Conservation (phyloP, 2,797 vertebrate species). For the Hapalemur alaotrensis region DNA sequence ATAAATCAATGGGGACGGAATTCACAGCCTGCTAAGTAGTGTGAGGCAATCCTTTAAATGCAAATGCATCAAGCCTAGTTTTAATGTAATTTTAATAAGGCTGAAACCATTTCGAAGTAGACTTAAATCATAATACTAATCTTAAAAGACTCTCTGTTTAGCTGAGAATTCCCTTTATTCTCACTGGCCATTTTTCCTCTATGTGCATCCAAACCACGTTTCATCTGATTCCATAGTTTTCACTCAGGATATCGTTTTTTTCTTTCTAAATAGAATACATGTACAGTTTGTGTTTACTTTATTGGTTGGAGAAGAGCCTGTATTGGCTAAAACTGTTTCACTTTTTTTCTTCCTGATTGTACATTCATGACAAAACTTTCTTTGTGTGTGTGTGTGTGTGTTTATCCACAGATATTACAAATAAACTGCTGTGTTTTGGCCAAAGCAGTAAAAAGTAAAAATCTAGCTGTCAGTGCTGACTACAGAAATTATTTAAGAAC, state of each 20-base stretch:
- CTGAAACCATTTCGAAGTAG: conserved; percentile 76
- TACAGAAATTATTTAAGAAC: conserved; percentile 42
- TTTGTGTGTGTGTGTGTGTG: background rate
- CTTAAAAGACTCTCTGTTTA: conserved; percentile 70
- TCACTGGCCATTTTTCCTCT: conserved; percentile 26
- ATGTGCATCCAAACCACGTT: conserved; percentile 58
- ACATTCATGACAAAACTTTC: background rate
- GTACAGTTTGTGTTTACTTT: conserved; percentile 17
- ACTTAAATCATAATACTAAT: conserved; percentile 77
- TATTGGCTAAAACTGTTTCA: background rate
- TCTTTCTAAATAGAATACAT: background rate
- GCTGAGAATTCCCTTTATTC: conserved; percentile 63
- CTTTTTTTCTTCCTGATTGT: conserved; percentile 46
- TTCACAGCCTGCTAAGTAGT: conserved; percentile 57
- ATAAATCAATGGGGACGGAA: conserved; percentile 59
- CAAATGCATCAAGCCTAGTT: conserved; percentile 73
- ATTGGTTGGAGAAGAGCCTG: background rate
- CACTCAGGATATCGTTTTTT: background rate
- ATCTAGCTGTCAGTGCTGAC: conserved; percentile 44
- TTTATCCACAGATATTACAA: conserved; percentile 51
- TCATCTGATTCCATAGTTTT: conserved; percentile 40
- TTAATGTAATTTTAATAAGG: conserved; percentile 81
- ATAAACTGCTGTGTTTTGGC: conserved; percentile 44
- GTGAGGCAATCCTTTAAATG: conserved; percentile 72
- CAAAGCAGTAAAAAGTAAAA: conserved; percentile 59